Evolutionary conservation across 2,797 vertebrate species (phyloP).

Genomic region (Rhincodon typus): DNA sequence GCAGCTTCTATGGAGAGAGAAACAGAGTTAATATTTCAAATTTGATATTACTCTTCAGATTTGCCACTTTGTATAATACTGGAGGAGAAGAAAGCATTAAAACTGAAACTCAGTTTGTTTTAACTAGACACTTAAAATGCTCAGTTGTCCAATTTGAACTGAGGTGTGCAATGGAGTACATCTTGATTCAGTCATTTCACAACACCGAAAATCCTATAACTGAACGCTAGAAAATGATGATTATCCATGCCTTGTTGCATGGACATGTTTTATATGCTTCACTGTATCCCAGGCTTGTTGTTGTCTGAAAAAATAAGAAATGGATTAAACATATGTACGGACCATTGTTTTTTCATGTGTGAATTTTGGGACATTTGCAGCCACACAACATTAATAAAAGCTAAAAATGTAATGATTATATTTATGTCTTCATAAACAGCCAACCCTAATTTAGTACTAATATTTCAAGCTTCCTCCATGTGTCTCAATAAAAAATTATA

Average conservation of each 20-base stretch:
- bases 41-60: neutral
- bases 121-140: neutral
- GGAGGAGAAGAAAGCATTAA: no score
- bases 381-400: neutral
- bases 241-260: neutral
- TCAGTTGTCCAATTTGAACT: neutral
- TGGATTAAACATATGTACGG: neutral
- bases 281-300: neutral
- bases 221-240: neutral
- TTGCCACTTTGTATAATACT: neutral
- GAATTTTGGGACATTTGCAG: neutral
- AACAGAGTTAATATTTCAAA: no score
- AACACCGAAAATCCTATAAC: neutral
- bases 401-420: neutral
- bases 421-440: neutral
- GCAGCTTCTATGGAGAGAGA: no score
- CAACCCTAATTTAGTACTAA: neutral
- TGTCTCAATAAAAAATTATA: neutral
- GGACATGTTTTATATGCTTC: neutral
- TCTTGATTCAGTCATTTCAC: neutral
- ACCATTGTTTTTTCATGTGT: neutral
- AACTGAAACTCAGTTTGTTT: neutral
- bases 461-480: neutral
- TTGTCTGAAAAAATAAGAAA: neutral
- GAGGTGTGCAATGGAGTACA: neutral